Percentiles rank a stretch among this genome's conserved stretches.
These are phyloP conservation scores for Erythrocercus mccallii DNA, from an alignment of 2,113 vertebrate species.

Conservation along the genomic window DNA sequence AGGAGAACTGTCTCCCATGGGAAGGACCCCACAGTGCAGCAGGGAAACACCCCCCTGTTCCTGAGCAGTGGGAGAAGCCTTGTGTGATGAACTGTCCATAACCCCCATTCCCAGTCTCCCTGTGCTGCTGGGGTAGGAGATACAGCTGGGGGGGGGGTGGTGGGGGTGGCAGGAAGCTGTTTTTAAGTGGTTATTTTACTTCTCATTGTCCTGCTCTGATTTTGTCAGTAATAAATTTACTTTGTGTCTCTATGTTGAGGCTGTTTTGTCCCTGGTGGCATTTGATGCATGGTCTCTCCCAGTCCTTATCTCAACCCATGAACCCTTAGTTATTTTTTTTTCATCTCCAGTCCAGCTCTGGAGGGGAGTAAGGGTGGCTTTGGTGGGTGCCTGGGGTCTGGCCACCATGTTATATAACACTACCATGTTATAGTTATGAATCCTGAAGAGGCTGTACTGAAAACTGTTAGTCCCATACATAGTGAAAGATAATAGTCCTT, in stretches of 20 bases:
- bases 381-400: background rate
- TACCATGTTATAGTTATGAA: background rate
- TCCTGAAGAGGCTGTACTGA: background rate
- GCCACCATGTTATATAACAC: too few relatives aligned
- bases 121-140: fast-evolving
- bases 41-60: background rate
- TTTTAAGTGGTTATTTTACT: background rate
- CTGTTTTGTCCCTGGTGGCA: background rate
- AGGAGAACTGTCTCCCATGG: fast-evolving
- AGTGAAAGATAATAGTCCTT: background rate
- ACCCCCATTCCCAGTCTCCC: background rate
- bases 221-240: background rate
- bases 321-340: background rate
- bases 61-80: background rate
- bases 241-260: background rate
- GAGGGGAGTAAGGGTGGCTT: background rate
- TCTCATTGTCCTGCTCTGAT: background rate
- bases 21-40: fast-evolving
- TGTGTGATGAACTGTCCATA: background rate
- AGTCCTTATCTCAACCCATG: background rate
- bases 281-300: background rate
- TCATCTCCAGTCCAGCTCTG: too few relatives aligned
- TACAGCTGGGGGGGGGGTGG: fast-evolving
- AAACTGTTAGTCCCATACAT: background rate
- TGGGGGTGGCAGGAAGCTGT: background rate